These are phyloP conservation scores for Protodeltote pygarga DNA, from an alignment of 2,888 invertebrate genomes.

Conservation along the genomic window DNA sequence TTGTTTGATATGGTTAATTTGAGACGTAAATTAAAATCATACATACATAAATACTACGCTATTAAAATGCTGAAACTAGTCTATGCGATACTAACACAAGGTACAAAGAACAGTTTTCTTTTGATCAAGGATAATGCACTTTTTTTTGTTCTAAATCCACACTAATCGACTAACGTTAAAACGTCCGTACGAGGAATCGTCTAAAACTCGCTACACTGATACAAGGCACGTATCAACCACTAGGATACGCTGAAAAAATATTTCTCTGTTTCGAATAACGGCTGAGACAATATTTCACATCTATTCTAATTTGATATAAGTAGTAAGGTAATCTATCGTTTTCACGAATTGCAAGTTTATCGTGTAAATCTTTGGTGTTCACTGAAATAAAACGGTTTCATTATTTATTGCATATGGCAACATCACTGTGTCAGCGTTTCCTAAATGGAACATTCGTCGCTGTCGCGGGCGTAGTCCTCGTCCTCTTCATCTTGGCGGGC, in stretches of 20 bases:
- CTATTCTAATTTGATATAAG: constrained; percentile 54
- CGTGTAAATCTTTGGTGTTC: constrained; percentile 77
- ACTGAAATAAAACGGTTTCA: constrained; percentile 53
- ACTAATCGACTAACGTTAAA: constrained; percentile 47
- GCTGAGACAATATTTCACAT: constrained; percentile 50
- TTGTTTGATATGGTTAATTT: constrained; percentile 73
- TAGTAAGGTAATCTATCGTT: constrained; percentile 46
- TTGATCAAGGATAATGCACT: constrained; percentile 51
- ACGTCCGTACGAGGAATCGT: constrained; percentile 48
- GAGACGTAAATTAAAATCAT: constrained; percentile 64
- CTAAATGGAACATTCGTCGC: constrained; percentile 89
- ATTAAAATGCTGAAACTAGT: constrained; percentile 80
- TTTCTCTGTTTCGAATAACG: constrained; percentile 71
- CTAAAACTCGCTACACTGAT: constrained; percentile 62
- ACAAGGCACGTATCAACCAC: constrained; percentile 80
- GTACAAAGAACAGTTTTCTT: constrained; percentile 45
- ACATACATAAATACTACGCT: constrained; percentile 66
- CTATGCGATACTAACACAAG: constrained; percentile 65
- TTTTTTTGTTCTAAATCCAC: constrained; percentile 40
- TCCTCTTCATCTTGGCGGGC: constrained; percentile 76
- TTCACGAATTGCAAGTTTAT: constrained; percentile 58
- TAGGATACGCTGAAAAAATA: constrained; percentile 83
- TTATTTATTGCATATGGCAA: constrained; percentile 51
- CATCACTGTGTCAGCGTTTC: constrained; percentile 46
- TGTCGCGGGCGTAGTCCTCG: constrained; percentile 86